Evolutionary conservation across 2,888 invertebrate genomes (phyloP).

Genomic region (Cataglyphis altisquamis): DNA sequence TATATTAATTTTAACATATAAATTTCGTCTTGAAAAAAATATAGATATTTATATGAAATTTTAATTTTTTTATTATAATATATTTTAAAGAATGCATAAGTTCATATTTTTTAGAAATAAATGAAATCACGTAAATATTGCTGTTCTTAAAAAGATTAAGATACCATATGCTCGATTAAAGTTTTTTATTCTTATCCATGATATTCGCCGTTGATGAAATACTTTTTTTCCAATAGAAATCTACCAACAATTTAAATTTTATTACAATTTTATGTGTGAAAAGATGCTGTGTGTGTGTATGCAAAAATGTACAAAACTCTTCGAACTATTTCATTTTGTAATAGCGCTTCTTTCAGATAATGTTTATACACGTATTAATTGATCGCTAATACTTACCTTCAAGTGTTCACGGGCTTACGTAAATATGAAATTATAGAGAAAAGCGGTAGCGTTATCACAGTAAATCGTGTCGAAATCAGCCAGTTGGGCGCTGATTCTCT

Average conservation of each 20-base stretch:
- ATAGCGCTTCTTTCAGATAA: conserved; percentile 2
- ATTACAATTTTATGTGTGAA: neutral
- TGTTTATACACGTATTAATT: conserved; percentile 39
- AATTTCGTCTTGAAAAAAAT: neutral
- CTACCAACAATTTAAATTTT: conserved; percentile 17
- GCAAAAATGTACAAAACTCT: conserved; percentile 4
- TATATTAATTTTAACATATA: neutral
- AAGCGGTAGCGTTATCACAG: conserved; percentile 44
- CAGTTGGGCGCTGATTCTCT: conserved; percentile 29
- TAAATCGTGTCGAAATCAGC: conserved; percentile 51
- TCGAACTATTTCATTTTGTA: neutral
- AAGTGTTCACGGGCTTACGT: neutral
- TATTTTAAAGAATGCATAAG: neutral
- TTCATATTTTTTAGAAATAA: neutral
- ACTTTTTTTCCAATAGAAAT: neutral
- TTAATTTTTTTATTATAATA: neutral
- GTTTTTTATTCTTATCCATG: neutral
- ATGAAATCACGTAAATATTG: neutral
- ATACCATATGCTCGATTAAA: neutral
- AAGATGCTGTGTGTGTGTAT: neutral
- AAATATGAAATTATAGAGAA: conserved; percentile 46
- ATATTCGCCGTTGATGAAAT: neutral
- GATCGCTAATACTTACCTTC: conserved; percentile 31
- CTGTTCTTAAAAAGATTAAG: neutral
- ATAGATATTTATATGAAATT: neutral